phyloP scores from a whole-genome alignment of 2,113 vertebrate species.

The Struthio camelus region DNA sequence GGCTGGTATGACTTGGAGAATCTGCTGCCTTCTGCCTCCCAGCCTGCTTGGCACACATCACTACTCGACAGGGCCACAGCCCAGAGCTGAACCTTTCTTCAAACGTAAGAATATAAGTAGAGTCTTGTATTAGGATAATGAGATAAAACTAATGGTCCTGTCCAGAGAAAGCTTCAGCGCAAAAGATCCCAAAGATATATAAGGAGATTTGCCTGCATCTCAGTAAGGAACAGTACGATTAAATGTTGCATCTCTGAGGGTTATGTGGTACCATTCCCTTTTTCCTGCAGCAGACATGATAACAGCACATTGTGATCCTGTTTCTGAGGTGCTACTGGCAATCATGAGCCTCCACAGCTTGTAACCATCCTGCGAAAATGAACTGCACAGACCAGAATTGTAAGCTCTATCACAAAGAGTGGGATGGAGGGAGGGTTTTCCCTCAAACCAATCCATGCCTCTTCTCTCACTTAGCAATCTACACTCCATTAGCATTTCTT shows the following conservation, averaged over 20 bases:
- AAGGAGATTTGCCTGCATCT: background rate
- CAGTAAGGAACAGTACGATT: background rate
- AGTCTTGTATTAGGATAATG: background rate
- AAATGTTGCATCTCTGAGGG: background rate
- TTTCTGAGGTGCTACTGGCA: background rate
- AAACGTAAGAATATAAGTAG: slow-evolving; percentile 2
- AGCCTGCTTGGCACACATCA: background rate
- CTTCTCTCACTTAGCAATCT: background rate
- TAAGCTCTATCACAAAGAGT: background rate
- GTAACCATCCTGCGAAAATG: background rate
- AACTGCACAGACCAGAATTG: background rate
- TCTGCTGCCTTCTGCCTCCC: slow-evolving; percentile 19
- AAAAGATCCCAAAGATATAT: background rate
- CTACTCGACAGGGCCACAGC: background rate
- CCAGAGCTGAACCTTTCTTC: background rate
- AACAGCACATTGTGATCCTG: background rate
- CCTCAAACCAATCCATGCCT: background rate
- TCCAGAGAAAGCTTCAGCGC: background rate
- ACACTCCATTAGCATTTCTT: background rate
- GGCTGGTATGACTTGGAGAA: background rate
- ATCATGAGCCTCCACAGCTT: background rate
- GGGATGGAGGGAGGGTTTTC: background rate
- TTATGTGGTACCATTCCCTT: background rate
- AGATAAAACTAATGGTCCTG: background rate
- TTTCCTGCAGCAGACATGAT: background rate